Base-by-base conservation (phyloP, 2,888 invertebrate genomes). In the Mythimna vitellina region DNA sequence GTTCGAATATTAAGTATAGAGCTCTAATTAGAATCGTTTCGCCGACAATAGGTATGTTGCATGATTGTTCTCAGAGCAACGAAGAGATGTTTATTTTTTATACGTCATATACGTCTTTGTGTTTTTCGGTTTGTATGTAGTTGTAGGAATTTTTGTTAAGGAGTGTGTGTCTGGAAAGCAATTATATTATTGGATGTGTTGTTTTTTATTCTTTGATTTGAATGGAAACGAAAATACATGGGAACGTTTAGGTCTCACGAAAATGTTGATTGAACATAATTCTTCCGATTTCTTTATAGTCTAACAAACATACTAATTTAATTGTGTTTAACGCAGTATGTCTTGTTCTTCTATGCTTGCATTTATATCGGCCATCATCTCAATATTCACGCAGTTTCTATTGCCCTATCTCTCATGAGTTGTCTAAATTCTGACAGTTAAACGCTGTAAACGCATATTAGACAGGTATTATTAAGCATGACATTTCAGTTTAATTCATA, bases 11-110 rank as follows among this genome's bases (percentile, higher is more conserved):
- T 88, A 84, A 84, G 81, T 85, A 84, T 86, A 78, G 35, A 79
- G 76, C 77, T 83, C 85, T 88, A 90, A 91, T 91, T 90, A 87
- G 83, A 75, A 80, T 76, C 78, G 85, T 86, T 86, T 86, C 73
- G 87, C 89, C 89, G 87, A 87, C 91, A 87, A 79, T 81, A 81
- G 78, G 74, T 80, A 76, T 82, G 76, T 81, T 86, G 82, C 76
- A 79, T 74, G 86, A 85, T 84, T 85, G 87, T 77, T 89, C 88
- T 84, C 42, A 68, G 87, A 87, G 86, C 71, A 65, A 77, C 80
- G 81, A 73, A 63, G 75, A 73, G 56, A 68, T 79, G 70, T 78
- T 78, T 73, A 64, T 76, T 83, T 83, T 80, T 80, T 62, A 60
- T 65, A 61, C 64, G 63, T 53, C 54, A 71, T 79, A 67, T 53